Percentiles rank a stretch among this genome's conserved stretches.
phyloP scores from a whole-genome alignment of 2,113 vertebrate species.

The Centropus bengalensis region DNA sequence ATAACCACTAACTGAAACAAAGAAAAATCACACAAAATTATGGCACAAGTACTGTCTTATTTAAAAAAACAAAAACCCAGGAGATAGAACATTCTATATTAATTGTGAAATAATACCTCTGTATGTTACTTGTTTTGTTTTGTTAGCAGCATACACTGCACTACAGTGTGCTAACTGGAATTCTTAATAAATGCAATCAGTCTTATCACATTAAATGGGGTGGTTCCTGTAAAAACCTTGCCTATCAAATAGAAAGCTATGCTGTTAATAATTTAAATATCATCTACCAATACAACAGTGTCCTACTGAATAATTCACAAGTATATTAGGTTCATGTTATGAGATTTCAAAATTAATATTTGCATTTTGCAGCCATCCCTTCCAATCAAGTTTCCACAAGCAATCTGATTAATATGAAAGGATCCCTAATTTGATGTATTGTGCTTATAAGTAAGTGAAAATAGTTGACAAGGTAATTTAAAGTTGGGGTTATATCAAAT shows the following conservation, averaged over 20 bases:
- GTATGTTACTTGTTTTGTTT: background rate
- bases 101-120: background rate
- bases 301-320: conserved; percentile 37
- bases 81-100: background rate
- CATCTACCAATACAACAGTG: background rate
- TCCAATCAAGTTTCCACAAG: conserved; percentile 48
- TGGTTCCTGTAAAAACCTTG: conserved; percentile 42
- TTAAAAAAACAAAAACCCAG: background rate
- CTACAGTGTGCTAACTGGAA: background rate
- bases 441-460: conserved; percentile 14
- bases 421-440: conserved; percentile 33
- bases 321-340: background rate
- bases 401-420: conserved; percentile 43
- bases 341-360: conserved; percentile 52
- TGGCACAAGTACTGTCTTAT: background rate
- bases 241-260: conserved; percentile 24
- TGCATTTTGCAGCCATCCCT: conserved; percentile 30
- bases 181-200: conserved; percentile 15
- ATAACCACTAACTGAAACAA: background rate
- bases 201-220: background rate
- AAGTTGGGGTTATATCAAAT: background rate
- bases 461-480: background rate
- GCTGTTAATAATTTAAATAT: conserved; percentile 35
- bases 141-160: background rate
- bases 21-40: background rate